Conservation (phyloP, 2,113 vertebrate species). For the Orthonyx spaldingii region DNA sequence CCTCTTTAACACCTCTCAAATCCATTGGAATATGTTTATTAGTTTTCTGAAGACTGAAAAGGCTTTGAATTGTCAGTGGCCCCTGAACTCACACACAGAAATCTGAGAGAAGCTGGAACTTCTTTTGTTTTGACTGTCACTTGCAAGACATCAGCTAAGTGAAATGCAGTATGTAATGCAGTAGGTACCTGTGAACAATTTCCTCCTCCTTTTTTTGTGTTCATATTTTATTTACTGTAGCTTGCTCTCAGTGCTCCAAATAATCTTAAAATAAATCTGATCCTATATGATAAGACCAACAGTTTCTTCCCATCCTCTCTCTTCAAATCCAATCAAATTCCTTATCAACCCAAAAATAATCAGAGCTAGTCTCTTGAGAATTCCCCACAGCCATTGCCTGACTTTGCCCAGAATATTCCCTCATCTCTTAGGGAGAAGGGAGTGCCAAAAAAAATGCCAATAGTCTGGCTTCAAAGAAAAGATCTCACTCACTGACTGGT, state of each 20-base stretch:
- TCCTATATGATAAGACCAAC: slow-evolving; percentile 19
- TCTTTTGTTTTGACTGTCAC: slow-evolving; percentile 6
- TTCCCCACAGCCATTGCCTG: neutral
- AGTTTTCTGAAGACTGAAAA: neutral
- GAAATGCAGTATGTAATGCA: neutral
- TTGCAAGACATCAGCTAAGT: neutral
- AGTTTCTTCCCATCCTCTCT: neutral
- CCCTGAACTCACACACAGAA: neutral
- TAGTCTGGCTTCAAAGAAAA: neutral
- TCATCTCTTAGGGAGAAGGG: neutral
- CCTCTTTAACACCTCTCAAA: neutral
- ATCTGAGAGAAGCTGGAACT: neutral
- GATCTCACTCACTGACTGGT: neutral
- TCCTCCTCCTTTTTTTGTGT: neutral
- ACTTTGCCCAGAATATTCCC: neutral
- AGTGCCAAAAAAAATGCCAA: neutral
- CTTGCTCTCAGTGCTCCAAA: neutral
- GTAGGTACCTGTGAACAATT: neutral
- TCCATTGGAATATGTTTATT: neutral
- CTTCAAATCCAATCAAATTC: slow-evolving; percentile 10
- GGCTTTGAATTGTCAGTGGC: neutral
- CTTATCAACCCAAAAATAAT: slow-evolving; percentile 23
- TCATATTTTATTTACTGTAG: slow-evolving; percentile 39
- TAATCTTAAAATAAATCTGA: slow-evolving; percentile 41
- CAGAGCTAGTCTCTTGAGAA: neutral